phyloP scores from a whole-genome alignment of 1,140 invertebrate species.

The Drosophila sechellia region DNA sequence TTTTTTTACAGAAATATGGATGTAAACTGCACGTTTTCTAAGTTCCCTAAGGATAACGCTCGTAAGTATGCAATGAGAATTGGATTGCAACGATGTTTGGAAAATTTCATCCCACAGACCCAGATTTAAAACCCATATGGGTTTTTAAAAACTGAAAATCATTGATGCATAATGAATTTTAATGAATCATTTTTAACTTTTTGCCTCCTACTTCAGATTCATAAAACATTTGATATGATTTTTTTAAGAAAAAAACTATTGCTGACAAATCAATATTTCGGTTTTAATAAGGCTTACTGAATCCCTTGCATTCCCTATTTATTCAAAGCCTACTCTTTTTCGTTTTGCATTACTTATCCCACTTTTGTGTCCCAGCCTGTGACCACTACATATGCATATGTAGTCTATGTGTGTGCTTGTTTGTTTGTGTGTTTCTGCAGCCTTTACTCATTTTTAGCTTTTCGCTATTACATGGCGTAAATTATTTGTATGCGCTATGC shows the following conservation, averaged over 20 bases:
- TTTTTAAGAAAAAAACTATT: background rate
- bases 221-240: background rate
- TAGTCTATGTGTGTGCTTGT: background rate
- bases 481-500: slow-evolving; percentile 75
- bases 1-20: too few relatives aligned
- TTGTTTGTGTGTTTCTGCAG: slow-evolving; percentile 25
- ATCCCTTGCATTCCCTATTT: background rate
- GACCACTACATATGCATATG: background rate
- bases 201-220: too few relatives aligned
- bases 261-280: too few relatives aligned
- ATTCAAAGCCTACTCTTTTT: too few relatives aligned
- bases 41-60: background rate
- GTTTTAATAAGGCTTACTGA: too few relatives aligned
- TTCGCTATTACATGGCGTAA: slow-evolving; percentile 71
- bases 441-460: slow-evolving; percentile 80
- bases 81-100: too few relatives aligned
- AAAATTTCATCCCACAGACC: background rate
- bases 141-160: too few relatives aligned
- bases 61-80: background rate
- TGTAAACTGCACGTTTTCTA: too few relatives aligned
- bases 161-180: too few relatives aligned
- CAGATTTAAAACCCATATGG: too few relatives aligned
- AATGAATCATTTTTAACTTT: too few relatives aligned
- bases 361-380: slow-evolving; percentile 36
- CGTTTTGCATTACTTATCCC: background rate